Percentiles rank a stretch among this genome's conserved stretches.
Evolutionary conservation across 2,888 invertebrate species (phyloP).

Genomic region (Andrena haemorrhoa): DNA sequence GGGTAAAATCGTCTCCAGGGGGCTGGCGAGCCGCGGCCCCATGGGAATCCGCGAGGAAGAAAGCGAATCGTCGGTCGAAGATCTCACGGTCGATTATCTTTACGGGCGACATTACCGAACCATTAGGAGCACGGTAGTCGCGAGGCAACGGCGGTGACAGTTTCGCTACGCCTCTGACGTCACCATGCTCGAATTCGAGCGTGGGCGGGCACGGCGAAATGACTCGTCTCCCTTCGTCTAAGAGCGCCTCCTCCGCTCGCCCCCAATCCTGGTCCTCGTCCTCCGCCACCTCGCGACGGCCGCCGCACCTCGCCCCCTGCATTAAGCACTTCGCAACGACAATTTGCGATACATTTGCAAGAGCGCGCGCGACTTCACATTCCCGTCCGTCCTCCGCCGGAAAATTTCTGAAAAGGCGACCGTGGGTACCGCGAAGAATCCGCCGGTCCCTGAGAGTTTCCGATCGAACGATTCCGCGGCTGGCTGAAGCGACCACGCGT

Average conservation of each 20-base stretch:
- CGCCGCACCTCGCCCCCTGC: constrained; percentile 75
- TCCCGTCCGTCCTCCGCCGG: constrained; percentile 57
- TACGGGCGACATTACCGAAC: constrained; percentile 79
- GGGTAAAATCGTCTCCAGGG: constrained; percentile 59
- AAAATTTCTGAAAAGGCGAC: constrained; percentile 70
- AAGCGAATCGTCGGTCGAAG: constrained; percentile 62
- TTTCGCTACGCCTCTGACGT: constrained; percentile 74
- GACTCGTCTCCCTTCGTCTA: constrained; percentile 79
- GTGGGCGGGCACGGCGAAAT: constrained; percentile 79
- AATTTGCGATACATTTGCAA: constrained; percentile 84
- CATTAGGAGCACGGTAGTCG: constrained; percentile 76
- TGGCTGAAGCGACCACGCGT: constrained; percentile 30
- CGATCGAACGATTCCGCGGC: constrained; percentile 53
- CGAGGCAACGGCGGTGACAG: constrained; percentile 70
- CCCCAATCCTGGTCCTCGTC: constrained; percentile 70
- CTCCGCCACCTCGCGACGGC: constrained; percentile 56
- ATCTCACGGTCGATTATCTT: constrained; percentile 82
- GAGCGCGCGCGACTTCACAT: constrained; percentile 67
- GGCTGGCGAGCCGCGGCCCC: constrained; percentile 62
- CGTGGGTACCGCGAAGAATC: constrained; percentile 4
- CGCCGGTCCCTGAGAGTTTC: constrained; percentile 34
- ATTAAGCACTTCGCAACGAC: constrained; percentile 84
- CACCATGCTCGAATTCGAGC: constrained; percentile 75
- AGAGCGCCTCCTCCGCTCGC: constrained; percentile 71
- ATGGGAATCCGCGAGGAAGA: constrained; percentile 71